Percentiles rank a stretch among this genome's conserved stretches.
phyloP scores from a whole-genome alignment of 2,113 vertebrate species.

The Dipodomys ordii region DNA sequence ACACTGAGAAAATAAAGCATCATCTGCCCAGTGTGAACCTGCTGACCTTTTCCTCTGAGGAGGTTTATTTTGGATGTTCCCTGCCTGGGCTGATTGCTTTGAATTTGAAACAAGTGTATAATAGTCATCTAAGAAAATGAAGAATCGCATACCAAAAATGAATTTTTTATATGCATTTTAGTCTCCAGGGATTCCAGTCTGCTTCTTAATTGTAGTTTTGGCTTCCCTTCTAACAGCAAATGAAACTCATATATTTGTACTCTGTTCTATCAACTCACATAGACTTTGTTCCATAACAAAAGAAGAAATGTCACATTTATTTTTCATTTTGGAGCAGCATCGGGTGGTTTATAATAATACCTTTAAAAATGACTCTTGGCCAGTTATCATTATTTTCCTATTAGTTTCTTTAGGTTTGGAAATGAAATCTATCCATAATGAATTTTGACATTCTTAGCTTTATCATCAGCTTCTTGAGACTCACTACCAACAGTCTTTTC shows the following conservation, averaged over 20 bases:
- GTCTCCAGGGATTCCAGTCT: not conserved
- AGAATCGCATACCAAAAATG: not conserved
- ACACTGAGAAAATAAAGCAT: slow-evolving; percentile 6
- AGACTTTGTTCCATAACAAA: not conserved
- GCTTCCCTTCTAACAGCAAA: slow-evolving; percentile 15
- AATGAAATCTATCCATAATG: not conserved
- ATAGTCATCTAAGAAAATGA: slow-evolving; percentile 11
- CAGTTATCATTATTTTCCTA: not conserved
- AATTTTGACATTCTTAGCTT: not conserved
- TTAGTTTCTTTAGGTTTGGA: not conserved
- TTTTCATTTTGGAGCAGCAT: slow-evolving; percentile 25
- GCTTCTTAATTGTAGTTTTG: not conserved
- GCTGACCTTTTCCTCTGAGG: slow-evolving; percentile 18
- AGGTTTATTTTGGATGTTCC: slow-evolving; percentile 30
- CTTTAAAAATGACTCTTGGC: not conserved
- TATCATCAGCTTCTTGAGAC: not conserved
- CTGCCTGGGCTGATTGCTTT: not conserved
- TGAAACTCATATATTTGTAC: slow-evolving; percentile 29
- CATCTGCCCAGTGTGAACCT: slow-evolving; percentile 63
- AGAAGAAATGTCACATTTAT: not conserved
- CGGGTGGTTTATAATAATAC: not conserved
- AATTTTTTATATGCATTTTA: not conserved
- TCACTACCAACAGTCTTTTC: not conserved
- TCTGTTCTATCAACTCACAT: not conserved
- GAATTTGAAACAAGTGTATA: slow-evolving; percentile 53